phyloP scores from a whole-genome alignment of 2,888 invertebrate genomes.

The Plebejus argus region DNA sequence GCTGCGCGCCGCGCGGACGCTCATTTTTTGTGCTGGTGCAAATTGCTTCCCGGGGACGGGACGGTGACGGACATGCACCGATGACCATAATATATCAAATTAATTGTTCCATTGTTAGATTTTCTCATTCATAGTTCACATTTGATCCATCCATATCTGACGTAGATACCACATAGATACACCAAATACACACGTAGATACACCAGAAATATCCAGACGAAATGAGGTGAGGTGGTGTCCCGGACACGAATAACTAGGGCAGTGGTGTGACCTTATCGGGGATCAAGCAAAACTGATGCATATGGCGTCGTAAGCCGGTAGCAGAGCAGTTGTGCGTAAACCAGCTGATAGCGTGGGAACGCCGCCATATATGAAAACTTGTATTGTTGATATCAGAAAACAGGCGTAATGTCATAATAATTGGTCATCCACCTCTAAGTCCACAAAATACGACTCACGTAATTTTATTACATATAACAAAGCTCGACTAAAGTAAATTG shows the following conservation, averaged over 20 bases:
- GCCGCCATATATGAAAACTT: slow-evolving; percentile 50
- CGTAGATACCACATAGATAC: not conserved
- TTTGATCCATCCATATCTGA: not conserved
- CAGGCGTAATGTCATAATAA: slow-evolving; percentile 23
- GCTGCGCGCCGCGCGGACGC: slow-evolving; percentile 33
- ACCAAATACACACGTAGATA: no score
- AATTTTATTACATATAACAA: not conserved
- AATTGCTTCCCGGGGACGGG: slow-evolving; percentile 60
- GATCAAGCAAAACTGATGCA: slow-evolving; percentile 46
- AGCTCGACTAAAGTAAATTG: not conserved
- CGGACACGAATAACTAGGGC: slow-evolving; percentile 18
- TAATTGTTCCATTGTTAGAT: slow-evolving; percentile 24
- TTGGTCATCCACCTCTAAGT: not conserved
- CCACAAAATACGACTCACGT: not conserved
- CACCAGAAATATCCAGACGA: not conserved
- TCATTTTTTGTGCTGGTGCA: slow-evolving; percentile 59
- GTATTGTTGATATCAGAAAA: slow-evolving; percentile 28
- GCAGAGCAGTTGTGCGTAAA: slow-evolving; percentile 64
- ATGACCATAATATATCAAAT: not conserved
- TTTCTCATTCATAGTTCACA: not conserved
- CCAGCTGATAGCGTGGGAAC: slow-evolving; percentile 76
- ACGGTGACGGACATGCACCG: slow-evolving; percentile 17
- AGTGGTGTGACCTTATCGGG: slow-evolving; percentile 42
- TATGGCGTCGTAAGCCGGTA: slow-evolving; percentile 57
- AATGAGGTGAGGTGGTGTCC: no score